Evolutionary conservation across 2,113 vertebrate genomes (phyloP).

Genomic region (Microcebus griseorufus): DNA sequence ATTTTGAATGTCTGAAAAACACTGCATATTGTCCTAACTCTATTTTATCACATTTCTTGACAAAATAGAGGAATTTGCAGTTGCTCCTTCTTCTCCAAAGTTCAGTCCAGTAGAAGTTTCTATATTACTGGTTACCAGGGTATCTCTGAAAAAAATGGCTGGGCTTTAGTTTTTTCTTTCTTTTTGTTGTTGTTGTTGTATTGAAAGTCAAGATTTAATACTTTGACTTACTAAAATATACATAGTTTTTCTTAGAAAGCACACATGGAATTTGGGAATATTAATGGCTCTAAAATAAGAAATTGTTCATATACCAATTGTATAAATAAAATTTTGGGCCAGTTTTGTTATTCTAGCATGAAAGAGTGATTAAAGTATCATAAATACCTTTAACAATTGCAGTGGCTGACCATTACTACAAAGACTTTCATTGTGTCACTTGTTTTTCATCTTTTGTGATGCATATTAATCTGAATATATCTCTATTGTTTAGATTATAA

Average conservation of each 20-base stretch:
- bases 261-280: not conserved
- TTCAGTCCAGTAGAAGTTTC: conserved; percentile 40
- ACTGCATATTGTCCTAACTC: not conserved
- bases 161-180: not conserved
- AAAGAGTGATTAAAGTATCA: conserved; percentile 46
- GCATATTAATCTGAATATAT: conserved; percentile 60
- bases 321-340: conserved; percentile 67
- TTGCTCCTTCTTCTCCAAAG: conserved; percentile 49
- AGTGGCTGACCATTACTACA: conserved; percentile 61
- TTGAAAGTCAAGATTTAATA: conserved; percentile 16
- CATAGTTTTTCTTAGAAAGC: not conserved
- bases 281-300: conserved; percentile 49
- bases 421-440: conserved; percentile 63
- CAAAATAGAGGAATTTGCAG: conserved; percentile 44
- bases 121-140: conserved; percentile 25
- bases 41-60: conserved; percentile 34
- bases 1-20: not conserved
- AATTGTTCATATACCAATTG: conserved; percentile 58
- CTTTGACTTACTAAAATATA: conserved; percentile 1
- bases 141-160: conserved; percentile 31
- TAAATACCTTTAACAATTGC: conserved; percentile 67
- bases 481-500: conserved; percentile 54
- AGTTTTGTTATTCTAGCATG: conserved; percentile 56
- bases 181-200: not conserved
- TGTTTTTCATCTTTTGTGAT: conserved; percentile 53